Evolutionary conservation across 2,888 invertebrate species (phyloP), one percentile per base, ranked within the genome.

Genomic region (Drosophila nr. perissopoda): DNA sequence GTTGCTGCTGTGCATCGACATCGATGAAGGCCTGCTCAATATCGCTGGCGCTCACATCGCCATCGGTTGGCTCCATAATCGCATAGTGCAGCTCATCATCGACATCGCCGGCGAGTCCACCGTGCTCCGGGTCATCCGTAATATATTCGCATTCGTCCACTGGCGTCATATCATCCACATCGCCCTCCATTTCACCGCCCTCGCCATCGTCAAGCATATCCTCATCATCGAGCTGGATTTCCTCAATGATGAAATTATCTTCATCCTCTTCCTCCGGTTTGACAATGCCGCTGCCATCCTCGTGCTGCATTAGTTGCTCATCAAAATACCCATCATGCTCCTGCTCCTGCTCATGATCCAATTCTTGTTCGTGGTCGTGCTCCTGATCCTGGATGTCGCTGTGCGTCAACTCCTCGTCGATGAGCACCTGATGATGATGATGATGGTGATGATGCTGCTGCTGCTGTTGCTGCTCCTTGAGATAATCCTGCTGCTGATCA

Each of bases 181-280:
- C 91, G 0, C 74, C 91, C 6, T 80, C 79, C 0, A 74, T 58
- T 0, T 81, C 81, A 0, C 49, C 81, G 0, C 49, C 76, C 34
- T 90, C 92, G 1, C 64, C 78, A 58, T 92, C 91, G 21, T 91
- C 92, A 2, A 91, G 79, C 82, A 92, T 79, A n/a, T 89, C 89
- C 27, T 92, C 92, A 16, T 91, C 92, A 36, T 92, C 91, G 60
- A 92, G 81, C 46, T 91, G 92, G 16, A 92, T 91, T 59, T 92
- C 92, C 64, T 92, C 92, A 38, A 92, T 92, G 33, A 92, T 91
- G 21, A 91, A 91, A 46, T 86, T 87, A 27, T 88, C 87, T 7
- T 85, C 84, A n/a, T 89, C 91, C 4, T 88, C 88, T 6, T 91
- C 91, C n/a, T 91, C 89, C 8, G 82, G 77, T 18, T 85, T 83